These are phyloP conservation scores for Dyspetes luteomarginatus DNA, from an alignment of 2,888 invertebrate species.

Conservation along the genomic window DNA sequence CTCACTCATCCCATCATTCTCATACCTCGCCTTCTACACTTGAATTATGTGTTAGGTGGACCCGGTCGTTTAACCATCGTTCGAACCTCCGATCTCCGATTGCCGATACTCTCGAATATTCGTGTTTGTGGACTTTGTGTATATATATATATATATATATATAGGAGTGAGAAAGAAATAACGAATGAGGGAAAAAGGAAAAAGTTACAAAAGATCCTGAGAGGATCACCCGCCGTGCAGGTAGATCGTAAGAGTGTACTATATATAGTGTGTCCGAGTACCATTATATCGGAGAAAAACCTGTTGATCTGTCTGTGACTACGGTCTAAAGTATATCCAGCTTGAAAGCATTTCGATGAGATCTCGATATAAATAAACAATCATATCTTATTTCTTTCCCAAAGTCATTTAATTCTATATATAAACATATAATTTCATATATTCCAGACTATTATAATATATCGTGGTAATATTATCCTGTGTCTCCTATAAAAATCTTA, in stretches of 20 bases:
- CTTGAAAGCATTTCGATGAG: constrained; percentile 53
- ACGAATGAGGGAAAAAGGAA: constrained; percentile 8
- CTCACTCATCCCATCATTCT: constrained; percentile 44
- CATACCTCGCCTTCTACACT: constrained; percentile 67
- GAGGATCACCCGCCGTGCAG: constrained; percentile 60
- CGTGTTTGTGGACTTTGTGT: constrained; percentile 35
- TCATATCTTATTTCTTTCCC: constrained; percentile 48
- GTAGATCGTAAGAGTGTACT: constrained; percentile 49
- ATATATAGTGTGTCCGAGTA: constrained; percentile 40
- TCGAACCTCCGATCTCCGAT: constrained; percentile 70
- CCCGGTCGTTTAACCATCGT: constrained; percentile 74
- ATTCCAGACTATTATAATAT: constrained; percentile 25
- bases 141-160: neutral
- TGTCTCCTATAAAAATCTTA: constrained; percentile 54
- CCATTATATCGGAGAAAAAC: constrained; percentile 57
- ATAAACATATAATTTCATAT: constrained; percentile 26
- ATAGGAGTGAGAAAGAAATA: constrained; percentile 18
- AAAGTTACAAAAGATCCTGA: constrained; percentile 44
- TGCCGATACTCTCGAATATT: constrained; percentile 66
- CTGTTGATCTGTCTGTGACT: constrained; percentile 56
- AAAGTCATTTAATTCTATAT: constrained; percentile 36
- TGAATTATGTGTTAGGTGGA: constrained; percentile 78
- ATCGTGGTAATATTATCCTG: constrained; percentile 50
- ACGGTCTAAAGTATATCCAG: constrained; percentile 39
- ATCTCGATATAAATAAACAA: constrained; percentile 63